phyloP scores from a whole-genome alignment of 2,888 invertebrate species.

The Crossocerus cetratus region DNA sequence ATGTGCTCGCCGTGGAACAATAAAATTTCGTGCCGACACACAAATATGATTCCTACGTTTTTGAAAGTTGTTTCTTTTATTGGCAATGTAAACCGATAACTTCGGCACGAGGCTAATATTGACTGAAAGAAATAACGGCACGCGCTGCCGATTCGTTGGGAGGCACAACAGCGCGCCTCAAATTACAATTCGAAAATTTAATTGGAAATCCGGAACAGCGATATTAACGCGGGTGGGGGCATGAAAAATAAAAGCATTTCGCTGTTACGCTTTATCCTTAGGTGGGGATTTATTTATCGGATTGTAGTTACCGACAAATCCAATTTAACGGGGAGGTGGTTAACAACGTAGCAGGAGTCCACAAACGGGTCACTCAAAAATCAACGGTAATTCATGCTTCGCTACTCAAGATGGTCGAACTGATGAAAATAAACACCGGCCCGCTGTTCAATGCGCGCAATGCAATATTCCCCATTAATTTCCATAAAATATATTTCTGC shows the following conservation, averaged over 20 bases:
- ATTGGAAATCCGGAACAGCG: too few species aligned
- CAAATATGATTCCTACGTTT: too few species aligned
- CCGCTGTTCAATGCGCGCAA: neutral
- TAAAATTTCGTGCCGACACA: too few species aligned
- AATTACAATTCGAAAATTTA: too few species aligned
- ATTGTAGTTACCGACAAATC: constrained; percentile 12
- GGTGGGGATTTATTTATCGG: neutral
- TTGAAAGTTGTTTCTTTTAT: too few species aligned
- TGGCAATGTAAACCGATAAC: too few species aligned
- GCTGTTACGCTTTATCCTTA: neutral
- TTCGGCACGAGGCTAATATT: too few species aligned
- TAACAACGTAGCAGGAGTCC: constrained; percentile 16
- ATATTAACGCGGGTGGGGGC: too few species aligned
- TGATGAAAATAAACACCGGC: constrained; percentile 22
- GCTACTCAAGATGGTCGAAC: neutral
- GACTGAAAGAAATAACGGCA: too few species aligned
- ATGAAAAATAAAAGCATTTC: neutral
- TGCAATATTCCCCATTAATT: neutral
- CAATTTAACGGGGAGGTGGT: constrained; percentile 15
- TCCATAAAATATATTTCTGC: neutral
- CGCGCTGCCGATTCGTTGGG: too few species aligned
- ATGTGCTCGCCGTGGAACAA: too few species aligned
- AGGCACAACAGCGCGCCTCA: too few species aligned
- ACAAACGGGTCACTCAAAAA: constrained; percentile 23
- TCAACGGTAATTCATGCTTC: constrained; percentile 21